Base-by-base conservation (phyloP, 2,888 invertebrate genomes). In the Leptothorax acervorum region DNA sequence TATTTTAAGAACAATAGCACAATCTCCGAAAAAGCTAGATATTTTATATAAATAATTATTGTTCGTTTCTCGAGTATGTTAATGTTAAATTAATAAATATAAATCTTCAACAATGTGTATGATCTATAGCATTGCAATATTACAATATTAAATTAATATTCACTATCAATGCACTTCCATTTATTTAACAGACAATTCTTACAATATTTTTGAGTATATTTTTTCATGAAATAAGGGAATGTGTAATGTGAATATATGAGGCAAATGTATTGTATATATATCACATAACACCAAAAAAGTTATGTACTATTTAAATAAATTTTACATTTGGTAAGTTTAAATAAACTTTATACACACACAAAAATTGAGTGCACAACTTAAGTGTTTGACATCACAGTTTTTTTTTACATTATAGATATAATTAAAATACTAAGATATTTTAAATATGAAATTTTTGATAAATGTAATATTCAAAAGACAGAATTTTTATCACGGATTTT, bases 111-210 rank as follows among this genome's bases (percentile, higher is more conserved):
- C 55, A 79, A 83, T 63, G 11, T 23, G 74, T 42, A 70, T 76
- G 71, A 8, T 9, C 62, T 83, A 82, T 66, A 74, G 85, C 78
- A 85, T 48, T 48, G 3, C 15, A 48, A 68, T 35, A 74, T 71
- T 57, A 23, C 60, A 57, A 45, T 71, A 23, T 23, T 23, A 23
- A 23, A 23, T 23, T 23, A 60, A 15, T 55, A 53, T 63, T 31
- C 23, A 18, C 55, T 53, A 48, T 68, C 12, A 82, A 78, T 5
- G 39, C n/a, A 51, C 31, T 48, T 39, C 18, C 42, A 82, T 31
- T 60, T 55, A 57, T 70, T 53, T 66, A 35, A 35, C 31, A 79
- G 48, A 75, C 12, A 45, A 63, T n/a, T 15, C 55, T 28, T 74
- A 63, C 28, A 63, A 65, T 28, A 73, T 66, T 57, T 62, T 81